Evolutionary conservation across 1,140 invertebrate genomes (phyloP).

Genomic region (Contarinia nasturtii): DNA sequence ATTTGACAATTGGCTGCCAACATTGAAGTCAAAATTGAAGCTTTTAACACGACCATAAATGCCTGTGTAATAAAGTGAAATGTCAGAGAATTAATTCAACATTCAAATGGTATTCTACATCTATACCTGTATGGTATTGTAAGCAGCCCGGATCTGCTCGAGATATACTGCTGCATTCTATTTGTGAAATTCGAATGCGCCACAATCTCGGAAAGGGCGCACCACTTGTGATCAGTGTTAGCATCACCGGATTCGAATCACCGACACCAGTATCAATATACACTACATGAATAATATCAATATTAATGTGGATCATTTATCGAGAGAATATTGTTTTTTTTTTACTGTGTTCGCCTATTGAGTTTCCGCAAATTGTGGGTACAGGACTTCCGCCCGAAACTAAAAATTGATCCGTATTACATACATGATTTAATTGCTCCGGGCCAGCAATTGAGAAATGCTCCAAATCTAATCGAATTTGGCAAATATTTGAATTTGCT

Average conservation of each 20-base stretch:
- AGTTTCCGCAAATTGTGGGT: constrained; percentile 60
- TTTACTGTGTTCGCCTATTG: constrained; percentile 68
- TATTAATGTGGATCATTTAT: neutral
- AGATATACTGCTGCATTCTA: constrained; percentile 49
- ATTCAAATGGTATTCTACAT: too few relatives aligned
- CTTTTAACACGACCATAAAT: constrained; percentile 59
- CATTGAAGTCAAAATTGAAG: constrained; percentile 60
- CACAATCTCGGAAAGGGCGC: constrained; percentile 49
- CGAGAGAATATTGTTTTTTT: neutral
- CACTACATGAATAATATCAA: constrained; percentile 32
- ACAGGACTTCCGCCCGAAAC: constrained; percentile 63
- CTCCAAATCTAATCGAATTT: constrained; percentile 64
- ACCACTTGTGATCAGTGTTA: constrained; percentile 62
- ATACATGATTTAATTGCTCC: constrained; percentile 51
- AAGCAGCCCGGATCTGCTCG: constrained; percentile 65
- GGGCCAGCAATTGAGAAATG: constrained; percentile 51
- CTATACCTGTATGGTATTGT: constrained; percentile 54
- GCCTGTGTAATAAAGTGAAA: too few relatives aligned
- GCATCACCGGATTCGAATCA: constrained; percentile 47
- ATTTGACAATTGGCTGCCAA: constrained; percentile 66
- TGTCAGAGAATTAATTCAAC: too few relatives aligned
- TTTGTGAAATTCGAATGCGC: constrained; percentile 63
- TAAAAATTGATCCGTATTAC: constrained; percentile 67
- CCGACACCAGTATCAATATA: constrained; percentile 62
- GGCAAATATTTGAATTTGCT: constrained; percentile 53